Base-by-base conservation (phyloP, 2,888 invertebrate species). In the Sesia bembeciformis region DNA sequence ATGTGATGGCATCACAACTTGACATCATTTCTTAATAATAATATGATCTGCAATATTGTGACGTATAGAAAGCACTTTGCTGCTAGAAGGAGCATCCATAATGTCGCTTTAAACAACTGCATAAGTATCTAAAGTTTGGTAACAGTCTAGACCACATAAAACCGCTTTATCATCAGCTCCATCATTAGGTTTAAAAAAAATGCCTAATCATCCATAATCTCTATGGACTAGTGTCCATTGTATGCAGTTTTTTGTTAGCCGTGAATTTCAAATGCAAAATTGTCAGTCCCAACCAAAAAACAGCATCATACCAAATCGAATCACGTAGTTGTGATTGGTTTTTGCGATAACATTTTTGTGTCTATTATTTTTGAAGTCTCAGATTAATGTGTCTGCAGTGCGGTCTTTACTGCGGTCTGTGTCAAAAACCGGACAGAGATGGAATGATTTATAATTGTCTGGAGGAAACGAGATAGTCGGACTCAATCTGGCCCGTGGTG, bases 251-350 rank as follows among this genome's bases (percentile, higher is more conserved):
- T 83, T 81, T 81, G 67, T 66, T 54, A 56, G 59, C 57, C 59
- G 56, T 63, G 60, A 76, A 68, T 72, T 74, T 75, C 74, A 70
- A 65, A 74, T 68, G 65, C 60, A 41, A 57, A 62, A 62, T 64
- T 57, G 58, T 59, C 56, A 51, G 55, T 51, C 52, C 52, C 52
- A 50, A 50, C 7, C 50, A 39, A 50, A 50, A 50, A 50, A 42
- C 5, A 50, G 39, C 38, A 38, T 46, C n/a, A 46, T 46, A 46
- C 67, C 74, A 78, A 84, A 86, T 85, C 74, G 80, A 85, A 80
- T 83, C 85, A 84, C 84, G 85, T 84, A 73, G 67, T 64, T 8
- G 8, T 46, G 72, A 80, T 84, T 74, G 72, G 70, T 76, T 83
- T 75, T 76, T 72, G 65, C 62, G 74, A 78, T 77, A 46, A 67